Percentiles rank a stretch among this genome's conserved stretches.
Evolutionary conservation across 2,113 vertebrate genomes (phyloP).

Genomic region (Notothenia rossii): DNA sequence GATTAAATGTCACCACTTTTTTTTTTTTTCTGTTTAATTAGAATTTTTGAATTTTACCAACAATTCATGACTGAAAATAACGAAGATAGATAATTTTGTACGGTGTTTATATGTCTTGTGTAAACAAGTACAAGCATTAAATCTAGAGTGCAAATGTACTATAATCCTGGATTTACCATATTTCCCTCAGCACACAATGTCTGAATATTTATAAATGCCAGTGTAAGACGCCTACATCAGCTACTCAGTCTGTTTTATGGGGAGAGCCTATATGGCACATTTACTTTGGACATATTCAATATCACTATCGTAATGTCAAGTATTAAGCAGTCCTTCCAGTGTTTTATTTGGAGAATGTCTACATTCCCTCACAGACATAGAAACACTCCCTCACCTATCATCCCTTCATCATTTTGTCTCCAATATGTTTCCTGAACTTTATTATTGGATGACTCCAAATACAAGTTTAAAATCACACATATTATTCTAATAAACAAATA

Average conservation of each 20-base stretch:
- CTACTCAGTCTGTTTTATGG: constrained; percentile 18
- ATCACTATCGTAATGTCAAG: background rate
- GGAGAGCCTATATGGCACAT: background rate
- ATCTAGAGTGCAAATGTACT: constrained; percentile 54
- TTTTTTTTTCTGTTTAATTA: background rate
- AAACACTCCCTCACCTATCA: background rate
- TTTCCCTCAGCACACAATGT: constrained; percentile 59
- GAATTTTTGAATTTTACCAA: background rate
- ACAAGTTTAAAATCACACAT: background rate
- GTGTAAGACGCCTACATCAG: background rate
- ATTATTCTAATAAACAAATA: background rate
- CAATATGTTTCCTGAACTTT: background rate
- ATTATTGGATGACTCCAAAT: background rate
- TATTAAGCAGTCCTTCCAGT: background rate
- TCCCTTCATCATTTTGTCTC: background rate
- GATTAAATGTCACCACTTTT: background rate
- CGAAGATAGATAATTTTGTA: background rate
- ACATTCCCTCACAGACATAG: no score
- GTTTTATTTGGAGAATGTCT: background rate
- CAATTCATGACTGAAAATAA: constrained; percentile 6
- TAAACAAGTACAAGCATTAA: constrained; percentile 36
- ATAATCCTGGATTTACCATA: constrained; percentile 56
- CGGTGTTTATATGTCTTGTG: background rate
- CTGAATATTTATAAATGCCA: constrained; percentile 72
- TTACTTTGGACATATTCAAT: constrained; percentile 17